Conservation (phyloP, 2,113 vertebrate species). For the Oophaga pumilio region DNA sequence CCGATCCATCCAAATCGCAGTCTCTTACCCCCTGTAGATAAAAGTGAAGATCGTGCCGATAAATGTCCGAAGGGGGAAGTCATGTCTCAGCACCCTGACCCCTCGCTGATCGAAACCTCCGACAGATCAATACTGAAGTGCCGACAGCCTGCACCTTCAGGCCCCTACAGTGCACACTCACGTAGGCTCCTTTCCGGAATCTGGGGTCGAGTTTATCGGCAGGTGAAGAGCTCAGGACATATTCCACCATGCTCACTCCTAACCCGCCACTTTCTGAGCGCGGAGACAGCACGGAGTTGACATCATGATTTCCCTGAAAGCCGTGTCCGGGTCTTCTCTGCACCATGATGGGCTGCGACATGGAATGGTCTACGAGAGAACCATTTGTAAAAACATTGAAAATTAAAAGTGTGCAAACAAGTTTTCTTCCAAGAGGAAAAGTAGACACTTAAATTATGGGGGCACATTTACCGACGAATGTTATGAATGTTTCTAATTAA, state of each 20-base stretch:
- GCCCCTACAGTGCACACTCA: slow-evolving; percentile 74
- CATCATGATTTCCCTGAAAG: slow-evolving; percentile 96
- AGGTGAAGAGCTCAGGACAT: slow-evolving; percentile 96
- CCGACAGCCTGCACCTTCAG: neutral
- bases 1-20: slow-evolving; percentile 79
- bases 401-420: no score
- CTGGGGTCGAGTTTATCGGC: slow-evolving; percentile 97
- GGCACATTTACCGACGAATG: no score
- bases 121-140: no score
- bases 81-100: no score
- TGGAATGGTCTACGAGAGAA: slow-evolving; percentile 86
- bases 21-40: slow-evolving; percentile 87
- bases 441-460: no score
- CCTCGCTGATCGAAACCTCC: no score
- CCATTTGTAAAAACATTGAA: neutral
- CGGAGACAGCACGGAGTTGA: slow-evolving; percentile 93
- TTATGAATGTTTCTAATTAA: no score
- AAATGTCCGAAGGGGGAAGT: no score
- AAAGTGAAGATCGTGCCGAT: neutral
- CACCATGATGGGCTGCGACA: slow-evolving; percentile 99
- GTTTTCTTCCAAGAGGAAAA: no score
- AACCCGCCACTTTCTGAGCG: slow-evolving; percentile 96
- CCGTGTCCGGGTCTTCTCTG: slow-evolving; percentile 96
- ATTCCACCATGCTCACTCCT: slow-evolving; percentile 99
- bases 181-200: slow-evolving; percentile 95